A percentile compares a stretch with the other conserved stretches of the same genome.
phyloP scores from a whole-genome alignment of 2,888 invertebrate genomes.

The Ormyrus rosae region DNA sequence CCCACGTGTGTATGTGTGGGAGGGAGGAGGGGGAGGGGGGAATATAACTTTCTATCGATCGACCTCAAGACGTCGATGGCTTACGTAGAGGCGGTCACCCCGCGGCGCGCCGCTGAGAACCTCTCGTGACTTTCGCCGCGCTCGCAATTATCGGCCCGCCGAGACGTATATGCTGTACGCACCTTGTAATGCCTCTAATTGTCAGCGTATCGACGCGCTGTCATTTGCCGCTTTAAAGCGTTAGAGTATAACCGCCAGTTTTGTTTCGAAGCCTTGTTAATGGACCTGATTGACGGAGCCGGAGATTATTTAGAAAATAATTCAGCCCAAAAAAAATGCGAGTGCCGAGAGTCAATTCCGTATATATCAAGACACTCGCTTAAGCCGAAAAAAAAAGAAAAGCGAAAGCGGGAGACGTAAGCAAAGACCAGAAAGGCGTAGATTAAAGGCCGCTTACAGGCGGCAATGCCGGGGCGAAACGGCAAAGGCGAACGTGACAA shows the following conservation, averaged over 20 bases:
- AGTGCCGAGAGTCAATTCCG: not conserved
- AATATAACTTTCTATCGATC: conserved; percentile 57
- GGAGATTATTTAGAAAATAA: no score
- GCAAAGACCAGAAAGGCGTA: not conserved
- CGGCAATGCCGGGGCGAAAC: not conserved
- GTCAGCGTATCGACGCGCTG: no score
- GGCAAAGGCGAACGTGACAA: conserved; percentile 47
- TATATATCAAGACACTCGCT: no score
- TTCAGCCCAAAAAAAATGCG: no score
- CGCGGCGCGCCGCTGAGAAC: conserved; percentile 1
- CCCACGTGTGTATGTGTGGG: conserved; percentile 24
- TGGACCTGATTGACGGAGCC: no score
- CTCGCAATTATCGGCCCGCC: conserved; percentile 22
- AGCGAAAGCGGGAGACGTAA: not conserved
- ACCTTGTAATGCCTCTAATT: no score
- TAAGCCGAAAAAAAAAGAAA: not conserved
- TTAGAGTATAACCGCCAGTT: no score
- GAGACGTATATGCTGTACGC: no score
- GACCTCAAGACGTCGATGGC: conserved; percentile 16
- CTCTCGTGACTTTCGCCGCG: conserved; percentile 24
- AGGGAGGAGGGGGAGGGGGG: not conserved
- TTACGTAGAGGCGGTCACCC: not conserved
- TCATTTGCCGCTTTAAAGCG: no score
- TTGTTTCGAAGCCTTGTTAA: no score
- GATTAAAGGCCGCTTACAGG: not conserved